Base-by-base conservation (phyloP, 2,888 invertebrate species). In the Anaspis maculata region DNA sequence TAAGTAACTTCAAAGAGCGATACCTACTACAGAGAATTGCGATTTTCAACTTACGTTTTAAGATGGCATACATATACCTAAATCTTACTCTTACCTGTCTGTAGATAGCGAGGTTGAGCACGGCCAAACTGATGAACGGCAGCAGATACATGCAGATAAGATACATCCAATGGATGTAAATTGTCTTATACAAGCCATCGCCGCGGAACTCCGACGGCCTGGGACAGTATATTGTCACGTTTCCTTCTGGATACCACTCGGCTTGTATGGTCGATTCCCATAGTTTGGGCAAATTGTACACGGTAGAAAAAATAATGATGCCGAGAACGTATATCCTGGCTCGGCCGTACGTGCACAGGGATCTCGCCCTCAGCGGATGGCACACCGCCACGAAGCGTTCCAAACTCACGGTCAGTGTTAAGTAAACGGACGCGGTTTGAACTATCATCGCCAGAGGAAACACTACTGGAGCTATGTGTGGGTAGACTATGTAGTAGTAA, bases 91-190 rank as follows among this genome's bases (percentile, higher is more conserved):
- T 24, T 73, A 83, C 82, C 70, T 92, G 87, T 47, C 76, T 72
- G 67, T 90, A 91, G 56, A 97, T 95, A 61, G 88, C 82, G 35
- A 82, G 77, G 69, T 97, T 97, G 54, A 96, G 78, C 41, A 87
- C 79, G 27, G 91, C 87, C 49, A 96, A 73, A 42, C 85, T 80
- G 33, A 82, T 71, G 64, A 97, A 90, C 2, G 97, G 97, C 50
- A 96, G 76, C 51, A 91, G 77, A 66, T 95, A 94, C 77, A 94
- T 89, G 52, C 95, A 83, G 43, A 95, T 74, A 53, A 96, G 76
- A 67, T 96, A 95, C 68, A 92, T 74, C 86, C 94, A 94, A 61
- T 91, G 84, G 43, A 92, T 88, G 68, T 96, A 97, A 24, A 94
- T 74, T 22, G 79, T 77, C 37, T 85, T 79, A 68, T 94, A 95